Conservation (phyloP, 2,113 vertebrate species). For the Hyla sarda region DNA sequence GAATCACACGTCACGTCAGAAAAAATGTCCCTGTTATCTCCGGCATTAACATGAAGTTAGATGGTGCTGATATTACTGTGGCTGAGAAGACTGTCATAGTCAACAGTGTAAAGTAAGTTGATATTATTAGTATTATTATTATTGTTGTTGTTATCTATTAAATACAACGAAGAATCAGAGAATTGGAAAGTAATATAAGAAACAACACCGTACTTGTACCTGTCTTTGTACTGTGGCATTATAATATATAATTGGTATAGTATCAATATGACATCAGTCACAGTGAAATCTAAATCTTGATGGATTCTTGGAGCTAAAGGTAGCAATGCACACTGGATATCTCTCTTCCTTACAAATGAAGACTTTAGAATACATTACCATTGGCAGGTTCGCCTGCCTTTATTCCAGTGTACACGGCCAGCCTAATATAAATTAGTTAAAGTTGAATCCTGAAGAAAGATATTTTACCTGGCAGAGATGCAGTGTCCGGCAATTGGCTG, state of each 20-base stretch:
- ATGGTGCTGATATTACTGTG: constrained; percentile 68
- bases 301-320: too few relatives aligned
- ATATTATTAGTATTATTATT: not conserved
- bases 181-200: not conserved
- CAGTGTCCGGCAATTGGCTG: too few relatives aligned
- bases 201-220: not conserved
- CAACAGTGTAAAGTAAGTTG: constrained; percentile 67
- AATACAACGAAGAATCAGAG: not conserved
- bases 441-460: too few relatives aligned
- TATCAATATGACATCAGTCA: too few relatives aligned
- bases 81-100: constrained; percentile 60
- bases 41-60: constrained; percentile 66
- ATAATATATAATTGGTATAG: not conserved
- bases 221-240: not conserved
- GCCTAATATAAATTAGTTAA: too few relatives aligned
- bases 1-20: constrained; percentile 66
- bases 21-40: constrained; percentile 61
- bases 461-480: too few relatives aligned
- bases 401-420: too few relatives aligned
- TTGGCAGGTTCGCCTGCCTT: too few relatives aligned
- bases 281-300: too few relatives aligned
- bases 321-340: too few relatives aligned
- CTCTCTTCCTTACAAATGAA: too few relatives aligned
- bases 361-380: too few relatives aligned
- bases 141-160: not conserved